These are phyloP conservation scores for Drosophila erecta DNA, from an alignment of 1,140 invertebrate genomes.

Conservation along the genomic window DNA sequence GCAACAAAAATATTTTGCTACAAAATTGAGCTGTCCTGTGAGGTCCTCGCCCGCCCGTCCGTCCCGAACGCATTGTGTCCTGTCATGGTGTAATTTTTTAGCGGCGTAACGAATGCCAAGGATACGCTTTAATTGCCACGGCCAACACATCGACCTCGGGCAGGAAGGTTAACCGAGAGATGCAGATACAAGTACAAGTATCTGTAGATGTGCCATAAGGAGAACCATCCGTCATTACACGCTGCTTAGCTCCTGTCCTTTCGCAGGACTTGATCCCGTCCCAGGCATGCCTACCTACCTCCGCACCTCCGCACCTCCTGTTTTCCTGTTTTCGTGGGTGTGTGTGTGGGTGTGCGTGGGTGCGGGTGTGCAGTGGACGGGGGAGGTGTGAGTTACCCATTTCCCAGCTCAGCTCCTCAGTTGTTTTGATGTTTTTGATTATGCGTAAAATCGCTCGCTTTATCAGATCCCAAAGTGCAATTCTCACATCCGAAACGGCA, in stretches of 20 bases:
- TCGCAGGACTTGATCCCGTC: not conserved
- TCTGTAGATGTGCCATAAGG: too few species aligned
- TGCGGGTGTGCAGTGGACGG: not conserved
- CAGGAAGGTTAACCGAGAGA: slow-evolving; percentile 47
- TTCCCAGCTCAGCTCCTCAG: slow-evolving; percentile 20
- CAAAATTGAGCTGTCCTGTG: slow-evolving; percentile 76
- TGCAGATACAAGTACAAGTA: too few species aligned
- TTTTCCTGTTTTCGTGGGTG: not conserved
- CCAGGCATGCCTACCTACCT: not conserved
- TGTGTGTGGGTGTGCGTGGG: not conserved
- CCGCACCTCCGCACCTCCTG: not conserved
- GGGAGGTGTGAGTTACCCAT: slow-evolving; percentile 67
- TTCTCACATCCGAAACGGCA: slow-evolving; percentile 34
- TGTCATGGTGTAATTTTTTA: slow-evolving; percentile 76
- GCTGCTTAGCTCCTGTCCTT: slow-evolving; percentile 73
- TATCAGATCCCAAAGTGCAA: slow-evolving; percentile 71
- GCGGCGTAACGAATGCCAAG: slow-evolving; percentile 78
- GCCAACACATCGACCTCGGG: slow-evolving; percentile 43
- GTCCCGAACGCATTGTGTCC: slow-evolving; percentile 31
- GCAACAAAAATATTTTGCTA: slow-evolving; percentile 82
- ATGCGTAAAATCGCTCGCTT: slow-evolving; percentile 78
- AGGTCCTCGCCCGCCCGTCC: slow-evolving; percentile 34
- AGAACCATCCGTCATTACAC: slow-evolving; percentile 62
- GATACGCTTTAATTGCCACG: slow-evolving; percentile 77
- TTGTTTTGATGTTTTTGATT: slow-evolving; percentile 79